Percentiles rank a stretch among this genome's conserved stretches.
Evolutionary conservation across 2,888 invertebrate genomes (phyloP).

Genomic region (Leucophenga montana): DNA sequence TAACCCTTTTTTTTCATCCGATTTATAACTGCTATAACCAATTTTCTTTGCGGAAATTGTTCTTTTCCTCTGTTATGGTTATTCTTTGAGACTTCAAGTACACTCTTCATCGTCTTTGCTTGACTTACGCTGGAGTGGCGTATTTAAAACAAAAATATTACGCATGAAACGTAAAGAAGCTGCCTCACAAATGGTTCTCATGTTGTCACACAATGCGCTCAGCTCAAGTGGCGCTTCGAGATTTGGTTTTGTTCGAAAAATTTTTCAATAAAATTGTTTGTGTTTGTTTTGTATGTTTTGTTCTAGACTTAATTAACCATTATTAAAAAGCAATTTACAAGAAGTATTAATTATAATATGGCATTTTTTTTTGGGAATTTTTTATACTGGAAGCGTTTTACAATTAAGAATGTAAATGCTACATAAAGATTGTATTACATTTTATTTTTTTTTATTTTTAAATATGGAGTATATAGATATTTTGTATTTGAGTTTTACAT

Average conservation of each 20-base stretch:
- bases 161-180: constrained; percentile 39
- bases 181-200: constrained; percentile 26
- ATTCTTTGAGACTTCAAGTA: constrained; percentile 50
- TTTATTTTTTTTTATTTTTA: too few species aligned
- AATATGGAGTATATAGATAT: too few species aligned
- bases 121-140: constrained; percentile 41
- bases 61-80: constrained; percentile 19
- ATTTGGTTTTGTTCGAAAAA: background rate
- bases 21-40: too few species aligned
- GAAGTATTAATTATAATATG: constrained; percentile 15
- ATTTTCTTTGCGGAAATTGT: constrained; percentile 63
- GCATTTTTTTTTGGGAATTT: too few species aligned
- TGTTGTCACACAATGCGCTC: constrained; percentile 28
- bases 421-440: too few species aligned
- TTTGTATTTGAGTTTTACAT: too few species aligned
- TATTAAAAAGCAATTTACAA: constrained; percentile 62
- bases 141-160: constrained; percentile 25
- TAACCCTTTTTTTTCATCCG: constrained; percentile 60
- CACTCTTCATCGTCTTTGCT: constrained; percentile 58
- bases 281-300: background rate
- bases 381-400: too few species aligned
- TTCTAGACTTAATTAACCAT: constrained; percentile 58
- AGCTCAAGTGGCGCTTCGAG: constrained; percentile 27
- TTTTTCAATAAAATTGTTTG: background rate
- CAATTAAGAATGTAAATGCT: too few species aligned